Evolutionary conservation across 2,797 vertebrate species (phyloP), one percentile per base, ranked within the genome.

Genomic region (Eurystomus glaucurus): DNA sequence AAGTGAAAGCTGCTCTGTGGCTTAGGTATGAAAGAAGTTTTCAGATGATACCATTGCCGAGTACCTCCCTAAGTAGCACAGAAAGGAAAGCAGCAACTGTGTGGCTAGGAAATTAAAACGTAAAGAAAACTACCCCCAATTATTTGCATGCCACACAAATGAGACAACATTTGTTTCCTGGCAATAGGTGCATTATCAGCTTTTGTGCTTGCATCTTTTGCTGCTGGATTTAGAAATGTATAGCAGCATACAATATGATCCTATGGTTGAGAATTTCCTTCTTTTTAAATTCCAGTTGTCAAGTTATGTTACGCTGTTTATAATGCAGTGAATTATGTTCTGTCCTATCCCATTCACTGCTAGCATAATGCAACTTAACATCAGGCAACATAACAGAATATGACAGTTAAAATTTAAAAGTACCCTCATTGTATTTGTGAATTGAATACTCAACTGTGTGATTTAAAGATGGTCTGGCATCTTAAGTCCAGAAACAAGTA

Each of bases 371-470:
- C 95, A 97, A 95, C 89, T 95, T 96, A 97, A 97, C 97, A 98
- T 97, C 94, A 97, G 78, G 93, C 74, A 90, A 28, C 90, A 85
- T 97, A 98, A 97, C 89, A 93, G 90, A 95, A 96, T 88, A 85
- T 86, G 93, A 97, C 91, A 98, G 88, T 80, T 97, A 91, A 97
- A 97, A 96, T 97, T 97, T 97, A 91, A 96, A 96, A 97, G 93
- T 93, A 52, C 90, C 94, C 88, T 97, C 97, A 97, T 97, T 98
- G 91, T 96, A 97, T 95, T 97, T 97, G 95, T 97, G 97, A 98
- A 97, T 95, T 69, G 96, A 96, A 97, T 96, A 95, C 96, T 92
- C 93, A 93, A 2, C 92, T 91, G 86, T 4, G 22, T 90, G 94
- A 98, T 97, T 97, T 97, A 98, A 94, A 97, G 76, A 96, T 18